Conservation (phyloP, 1,140 invertebrate genomes). For the Archegozetes longisetosus region DNA sequence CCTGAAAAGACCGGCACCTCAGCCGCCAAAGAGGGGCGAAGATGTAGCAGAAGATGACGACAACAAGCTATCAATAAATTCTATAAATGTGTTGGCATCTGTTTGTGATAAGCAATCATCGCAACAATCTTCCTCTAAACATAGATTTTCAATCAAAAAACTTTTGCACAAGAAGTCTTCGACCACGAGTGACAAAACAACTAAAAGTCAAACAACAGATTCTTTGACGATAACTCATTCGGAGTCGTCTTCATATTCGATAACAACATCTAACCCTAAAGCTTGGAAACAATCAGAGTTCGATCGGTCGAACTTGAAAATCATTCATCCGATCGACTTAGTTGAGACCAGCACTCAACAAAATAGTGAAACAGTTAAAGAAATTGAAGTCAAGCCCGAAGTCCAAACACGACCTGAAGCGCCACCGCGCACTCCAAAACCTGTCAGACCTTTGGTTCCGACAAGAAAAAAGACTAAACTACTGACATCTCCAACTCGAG, state of each 20-base stretch:
- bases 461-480: not conserved
- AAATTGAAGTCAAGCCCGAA: not conserved
- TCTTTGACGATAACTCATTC: not conserved
- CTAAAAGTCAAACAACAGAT: no score
- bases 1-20: not conserved
- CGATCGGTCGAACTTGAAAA: constrained; percentile 27
- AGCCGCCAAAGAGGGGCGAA: not conserved
- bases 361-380: not conserved
- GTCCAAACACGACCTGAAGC: not conserved
- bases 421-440: not conserved
- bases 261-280: constrained; percentile 6
- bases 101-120: not conserved
- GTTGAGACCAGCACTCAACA: not conserved
- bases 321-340: constrained; percentile 69
- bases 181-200: constrained; percentile 10
- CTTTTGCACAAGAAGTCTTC: not conserved
- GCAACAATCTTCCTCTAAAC: not conserved
- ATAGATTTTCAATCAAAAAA: not conserved
- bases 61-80: not conserved
- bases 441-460: not conserved
- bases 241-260: not conserved
- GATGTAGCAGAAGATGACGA: no score
- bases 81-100: not conserved
- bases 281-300: constrained; percentile 18
- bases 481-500: not conserved